Evolutionary conservation across 2,797 vertebrate species (phyloP).

Genomic region (Novumbra hubbsi): DNA sequence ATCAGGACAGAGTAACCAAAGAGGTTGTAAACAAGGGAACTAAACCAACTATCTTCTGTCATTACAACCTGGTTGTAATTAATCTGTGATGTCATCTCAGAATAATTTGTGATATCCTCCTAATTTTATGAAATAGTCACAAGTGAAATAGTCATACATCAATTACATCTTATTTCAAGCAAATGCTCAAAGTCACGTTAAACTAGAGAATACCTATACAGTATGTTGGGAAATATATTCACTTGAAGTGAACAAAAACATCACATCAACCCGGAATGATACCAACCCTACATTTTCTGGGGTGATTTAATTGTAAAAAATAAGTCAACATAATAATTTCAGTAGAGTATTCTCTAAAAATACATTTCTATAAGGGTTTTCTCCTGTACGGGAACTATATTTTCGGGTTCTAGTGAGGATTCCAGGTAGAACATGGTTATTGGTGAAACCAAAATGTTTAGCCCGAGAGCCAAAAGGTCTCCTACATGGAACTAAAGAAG

Average conservation of each 20-base stretch:
- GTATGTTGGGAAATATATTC: too few relatives aligned
- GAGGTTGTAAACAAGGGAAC: background rate
- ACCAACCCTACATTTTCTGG: background rate
- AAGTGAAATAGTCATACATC: background rate
- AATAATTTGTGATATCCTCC: background rate
- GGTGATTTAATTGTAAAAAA: background rate
- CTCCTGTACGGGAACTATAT: too few relatives aligned
- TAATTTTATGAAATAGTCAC: background rate
- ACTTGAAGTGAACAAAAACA: background rate
- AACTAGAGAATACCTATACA: background rate
- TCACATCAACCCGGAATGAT: background rate
- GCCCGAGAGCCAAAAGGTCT: too few relatives aligned
- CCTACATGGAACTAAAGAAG: too few relatives aligned
- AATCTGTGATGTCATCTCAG: background rate
- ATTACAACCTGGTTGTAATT: conserved; percentile 1
- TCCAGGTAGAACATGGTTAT: too few relatives aligned
- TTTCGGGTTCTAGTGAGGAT: too few relatives aligned
- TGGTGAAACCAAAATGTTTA: too few relatives aligned
- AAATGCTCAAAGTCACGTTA: background rate
- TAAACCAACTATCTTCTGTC: background rate
- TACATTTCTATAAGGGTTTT: too few relatives aligned
- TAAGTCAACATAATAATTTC: background rate
- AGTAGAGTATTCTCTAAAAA: background rate
- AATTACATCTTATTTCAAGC: background rate
- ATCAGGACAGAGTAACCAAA: background rate